Percentiles rank a stretch among this genome's conserved stretches.
Evolutionary conservation across 2,888 invertebrate species (phyloP).

Genomic region (Selenia dentaria): DNA sequence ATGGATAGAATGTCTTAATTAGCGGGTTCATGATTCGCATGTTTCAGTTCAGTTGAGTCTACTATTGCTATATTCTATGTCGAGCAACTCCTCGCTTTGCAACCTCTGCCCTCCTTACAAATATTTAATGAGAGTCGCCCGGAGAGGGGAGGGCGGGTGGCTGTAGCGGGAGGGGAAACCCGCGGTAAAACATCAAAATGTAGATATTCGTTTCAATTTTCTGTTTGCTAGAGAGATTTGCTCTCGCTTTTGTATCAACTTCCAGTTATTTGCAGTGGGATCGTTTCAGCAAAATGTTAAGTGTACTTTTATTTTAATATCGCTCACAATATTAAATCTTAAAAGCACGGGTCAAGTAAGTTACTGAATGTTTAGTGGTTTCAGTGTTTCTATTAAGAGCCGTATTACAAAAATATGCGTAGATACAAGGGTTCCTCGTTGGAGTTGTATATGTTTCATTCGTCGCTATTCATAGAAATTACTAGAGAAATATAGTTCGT

Average conservation of each 20-base stretch:
- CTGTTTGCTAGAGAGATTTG: slow-evolving; percentile 21
- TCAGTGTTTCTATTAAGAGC: too few species aligned
- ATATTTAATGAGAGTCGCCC: slow-evolving; percentile 4
- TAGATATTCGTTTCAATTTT: slow-evolving; percentile 15
- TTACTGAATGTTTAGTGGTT: too few species aligned
- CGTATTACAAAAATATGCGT: too few species aligned
- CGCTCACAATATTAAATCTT: too few species aligned
- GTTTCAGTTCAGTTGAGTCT: background rate
- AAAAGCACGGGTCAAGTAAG: too few species aligned
- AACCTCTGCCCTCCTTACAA: background rate
- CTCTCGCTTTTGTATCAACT: slow-evolving; percentile 20
- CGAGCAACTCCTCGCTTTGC: background rate
- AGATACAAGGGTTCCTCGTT: too few species aligned
- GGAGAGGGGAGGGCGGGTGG: background rate
- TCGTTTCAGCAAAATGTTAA: slow-evolving; percentile 5
- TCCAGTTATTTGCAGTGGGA: slow-evolving; percentile 5
- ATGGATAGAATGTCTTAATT: slow-evolving; percentile 28
- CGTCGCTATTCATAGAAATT: too few species aligned
- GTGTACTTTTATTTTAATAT: background rate
- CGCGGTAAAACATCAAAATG: slow-evolving; percentile 8
- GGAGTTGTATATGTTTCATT: too few species aligned
- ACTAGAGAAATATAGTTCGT: too few species aligned
- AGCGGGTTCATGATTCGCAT: slow-evolving; percentile 19
- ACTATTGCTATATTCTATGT: background rate
- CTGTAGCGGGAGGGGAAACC: background rate